These are phyloP conservation scores for Drosophila varians DNA, from an alignment of 1,140 invertebrate genomes.

Conservation along the genomic window DNA sequence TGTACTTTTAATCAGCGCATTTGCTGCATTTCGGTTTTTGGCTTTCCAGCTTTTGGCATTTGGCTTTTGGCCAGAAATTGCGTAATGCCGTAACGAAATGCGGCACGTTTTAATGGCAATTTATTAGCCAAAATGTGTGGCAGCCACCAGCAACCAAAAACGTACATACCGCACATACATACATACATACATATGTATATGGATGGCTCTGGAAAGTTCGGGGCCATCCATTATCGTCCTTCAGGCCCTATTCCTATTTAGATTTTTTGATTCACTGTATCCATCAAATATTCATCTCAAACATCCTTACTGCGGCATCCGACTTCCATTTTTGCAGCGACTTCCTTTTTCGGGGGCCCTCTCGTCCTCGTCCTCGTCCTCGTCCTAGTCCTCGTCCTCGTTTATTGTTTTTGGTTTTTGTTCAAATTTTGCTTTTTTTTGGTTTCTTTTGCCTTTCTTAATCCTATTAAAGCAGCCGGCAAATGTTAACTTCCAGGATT, in stretches of 20 bases:
- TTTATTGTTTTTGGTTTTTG: background rate
- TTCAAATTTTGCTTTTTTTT: background rate
- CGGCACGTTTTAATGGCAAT: slow-evolving; percentile 14
- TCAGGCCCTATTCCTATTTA: background rate
- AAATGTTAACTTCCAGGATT: slow-evolving; percentile 47
- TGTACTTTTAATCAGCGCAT: slow-evolving; percentile 31
- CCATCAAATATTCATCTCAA: slow-evolving; percentile 39
- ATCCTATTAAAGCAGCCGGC: slow-evolving; percentile 38
- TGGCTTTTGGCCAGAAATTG: slow-evolving; percentile 35
- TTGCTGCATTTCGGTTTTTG: slow-evolving; percentile 22
- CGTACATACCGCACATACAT: background rate
- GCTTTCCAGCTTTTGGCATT: no score
- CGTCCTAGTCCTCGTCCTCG: background rate
- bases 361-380: no score
- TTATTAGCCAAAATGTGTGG: slow-evolving; percentile 16
- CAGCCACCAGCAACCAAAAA: no score
- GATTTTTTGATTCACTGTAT: slow-evolving; percentile 15
- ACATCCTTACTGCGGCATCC: slow-evolving; percentile 1
- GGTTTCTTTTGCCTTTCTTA: slow-evolving; percentile 11
- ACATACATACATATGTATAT: background rate
- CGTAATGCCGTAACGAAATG: slow-evolving; percentile 22
- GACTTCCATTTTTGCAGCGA: background rate
- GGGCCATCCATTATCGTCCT: slow-evolving; percentile 39
- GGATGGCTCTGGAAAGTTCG: slow-evolving; percentile 9
- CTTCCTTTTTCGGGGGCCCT: background rate